Base-by-base conservation (phyloP, 2,797 vertebrate species). In the Enteromius trimaculatus region DNA sequence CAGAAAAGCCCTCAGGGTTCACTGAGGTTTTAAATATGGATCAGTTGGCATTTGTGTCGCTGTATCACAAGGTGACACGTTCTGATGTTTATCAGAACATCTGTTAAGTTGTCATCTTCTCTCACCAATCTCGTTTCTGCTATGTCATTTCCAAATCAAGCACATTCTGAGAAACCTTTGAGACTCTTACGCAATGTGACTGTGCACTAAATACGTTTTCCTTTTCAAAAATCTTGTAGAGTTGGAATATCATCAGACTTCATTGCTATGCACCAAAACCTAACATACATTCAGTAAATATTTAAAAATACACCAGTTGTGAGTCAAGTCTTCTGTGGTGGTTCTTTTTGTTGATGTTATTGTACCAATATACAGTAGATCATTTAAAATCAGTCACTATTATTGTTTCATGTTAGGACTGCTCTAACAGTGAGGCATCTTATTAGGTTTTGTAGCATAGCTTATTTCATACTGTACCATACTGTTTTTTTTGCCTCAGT, bases 11-110 rank as follows among this genome's bases (percentile, higher is more conserved):
- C 87, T 86, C 74, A 17, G 78, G 80, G 86, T 87, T 42, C 78
- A 88, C 89, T 86, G 87, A 86, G 85, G 83, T 88, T 86, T 92
- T 89, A 90, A 92, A 92, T 83, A 78, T 87, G 78, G n/a, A 39
- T 80, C 91, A 91, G 89, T 89, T 92, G 88, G 81, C 88, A 86
- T 87, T 88, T 86, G 84, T 62, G 76, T 42, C 76, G 26, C 53
- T 39, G 68, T 58, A 71, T 74, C 44, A 49, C 77, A 79, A 74
- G 42, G 60, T 66, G 62, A 79, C 37, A 29, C 17, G 1, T 19
- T 77, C 58, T 64, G 23, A 77, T 44, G 58, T 44, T 79, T 66
- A n/a, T 34, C 60, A 47, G 16, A 65, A 55, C 72, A 75, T 75
- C 29, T 37, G 60, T 65, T 78, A 64, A n/a, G 19, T 51, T 78